Evolutionary conservation across 2,113 vertebrate species (phyloP), one percentile per base, ranked within the genome.

Genomic region (Macrotis lagotis): DNA sequence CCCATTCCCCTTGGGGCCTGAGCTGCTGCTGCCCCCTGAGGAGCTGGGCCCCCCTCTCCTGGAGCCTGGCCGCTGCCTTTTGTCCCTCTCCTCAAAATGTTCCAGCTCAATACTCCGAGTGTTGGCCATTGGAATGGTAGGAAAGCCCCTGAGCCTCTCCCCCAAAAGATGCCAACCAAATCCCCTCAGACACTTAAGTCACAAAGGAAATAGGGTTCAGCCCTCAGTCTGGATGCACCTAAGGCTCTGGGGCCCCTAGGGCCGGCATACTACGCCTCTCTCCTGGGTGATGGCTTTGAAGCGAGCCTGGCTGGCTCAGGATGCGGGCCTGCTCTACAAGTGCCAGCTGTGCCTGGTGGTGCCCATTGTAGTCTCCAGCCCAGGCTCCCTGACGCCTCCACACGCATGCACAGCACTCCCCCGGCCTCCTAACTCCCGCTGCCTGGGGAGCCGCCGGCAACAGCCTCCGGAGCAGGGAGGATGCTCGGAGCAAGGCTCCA

Each of bases 81-180:
- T 99, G 97, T 99, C 99, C 96, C 99, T 98, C 88, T 99, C 99
- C 96, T 99, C 99, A 59, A 99, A 99, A 97, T 99, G 99, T 97
- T 99, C 99, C 97, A 99, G 99, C 97, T 99, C 99, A 50, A 99
- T 99, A 95, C 98, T 99, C 97, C 99, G 98, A 95, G 91, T 98
- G 98, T 98, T 99, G 50, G 99, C 98, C 97, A 99, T 99, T 98
- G 98, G 98, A 44, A 83, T 44, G 66, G 66, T 83, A 24, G n/a
- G 51, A 53, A 94, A 11, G 95, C 93, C 52, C 94, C 11, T 1
- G 14, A 83, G n/a, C 48, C 91, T n/a, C 16, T 31, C 93, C 6
- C 92, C 14, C 8, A 52, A 48, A 48, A 14, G 47, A 92, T 16
- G 92, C 49, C 50, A 3, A 44, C 50, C 51, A 25, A 24, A 94